Evolutionary conservation across 2,113 vertebrate species (phyloP), one percentile per base, ranked within the genome.

Genomic region (Scopus umbretta): DNA sequence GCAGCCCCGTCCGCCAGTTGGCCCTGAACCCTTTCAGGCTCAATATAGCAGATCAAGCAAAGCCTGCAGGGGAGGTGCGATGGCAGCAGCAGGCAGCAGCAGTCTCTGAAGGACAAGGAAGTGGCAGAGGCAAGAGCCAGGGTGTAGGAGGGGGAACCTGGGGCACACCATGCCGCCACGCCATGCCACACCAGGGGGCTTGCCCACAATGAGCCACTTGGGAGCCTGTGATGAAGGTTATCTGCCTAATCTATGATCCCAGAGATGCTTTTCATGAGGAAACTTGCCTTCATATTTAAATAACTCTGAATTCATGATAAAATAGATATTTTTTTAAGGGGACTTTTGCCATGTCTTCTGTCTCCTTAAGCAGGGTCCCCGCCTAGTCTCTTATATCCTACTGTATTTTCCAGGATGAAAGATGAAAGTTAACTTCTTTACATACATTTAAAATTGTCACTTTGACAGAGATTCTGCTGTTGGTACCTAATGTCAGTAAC

Each of bases 41-140:
- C 18, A 5, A 27, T 34, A n/a, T 1, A 27, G n/a, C 15, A 65
- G 17, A 43, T 3, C 0, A 1, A 70, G 45, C 26, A 61, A 66
- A 81, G 13, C 19, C 29, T 63, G 27, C 32, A 38, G 32, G 22
- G 43, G 16, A 59, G 19, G 16, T 45, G 38, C 11, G 5, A 13
- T 9, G 26, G 29, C 65, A 72, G 42, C 26, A 55, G 40, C 10
- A 14, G 22, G 29, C 65, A 71, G 42, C 25, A 55, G 42, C 10
- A 14, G 18, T 16, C 9, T 34, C 36, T 34, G 80, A 86, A 72
- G 23, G 47, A 71, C 27, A n/a, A 62, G 50, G 27, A 82, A 71
- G 40, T 17, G 62, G 36, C 29, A 75, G 52, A 71, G 34, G n/a
- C 23, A 71, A 63, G 70, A 71, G 36, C 26, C 52, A 67, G 20